phyloP scores from a whole-genome alignment of 2,113 vertebrate species.

The Scomber scombrus region DNA sequence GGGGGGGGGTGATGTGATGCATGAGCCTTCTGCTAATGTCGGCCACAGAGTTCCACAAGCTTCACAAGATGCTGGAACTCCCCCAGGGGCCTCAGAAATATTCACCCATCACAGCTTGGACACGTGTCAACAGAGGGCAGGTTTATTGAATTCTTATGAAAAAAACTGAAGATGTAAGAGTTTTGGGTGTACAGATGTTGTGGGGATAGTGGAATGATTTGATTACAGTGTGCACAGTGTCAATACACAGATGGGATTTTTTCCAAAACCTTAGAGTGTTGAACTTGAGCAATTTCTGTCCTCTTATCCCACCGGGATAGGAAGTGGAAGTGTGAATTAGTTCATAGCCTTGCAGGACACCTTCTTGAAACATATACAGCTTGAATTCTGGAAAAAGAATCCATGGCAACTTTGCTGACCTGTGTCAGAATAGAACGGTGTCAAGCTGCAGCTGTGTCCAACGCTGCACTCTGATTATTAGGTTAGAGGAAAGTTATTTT shows the following conservation, averaged over 20 bases:
- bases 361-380: conserved; percentile 48
- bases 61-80: conserved; percentile 27
- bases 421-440: conserved; percentile 67
- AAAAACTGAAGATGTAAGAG: neutral
- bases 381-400: conserved; percentile 60
- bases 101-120: neutral
- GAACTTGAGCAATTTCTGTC: conserved; percentile 8
- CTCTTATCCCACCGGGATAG: conserved; percentile 3
- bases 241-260: neutral
- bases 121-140: neutral
- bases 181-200: neutral
- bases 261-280: neutral
- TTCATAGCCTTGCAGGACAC: conserved; percentile 18
- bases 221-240: neutral
- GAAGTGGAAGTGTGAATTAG: conserved; percentile 51
- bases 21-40: conserved; percentile 23
- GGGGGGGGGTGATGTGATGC: conserved; percentile 34
- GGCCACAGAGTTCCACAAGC: conserved; percentile 16
- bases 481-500: conserved; percentile 9
- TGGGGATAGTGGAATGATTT: neutral
- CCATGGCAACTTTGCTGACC: conserved; percentile 61
- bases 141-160: neutral
- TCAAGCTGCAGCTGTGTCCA: conserved; percentile 59
- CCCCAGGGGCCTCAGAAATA: conserved; percentile 6
- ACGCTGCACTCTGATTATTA: neutral